Conservation (phyloP, 53 echinoderm and acorn worm species). For the Holothuria scabra region DNA sequence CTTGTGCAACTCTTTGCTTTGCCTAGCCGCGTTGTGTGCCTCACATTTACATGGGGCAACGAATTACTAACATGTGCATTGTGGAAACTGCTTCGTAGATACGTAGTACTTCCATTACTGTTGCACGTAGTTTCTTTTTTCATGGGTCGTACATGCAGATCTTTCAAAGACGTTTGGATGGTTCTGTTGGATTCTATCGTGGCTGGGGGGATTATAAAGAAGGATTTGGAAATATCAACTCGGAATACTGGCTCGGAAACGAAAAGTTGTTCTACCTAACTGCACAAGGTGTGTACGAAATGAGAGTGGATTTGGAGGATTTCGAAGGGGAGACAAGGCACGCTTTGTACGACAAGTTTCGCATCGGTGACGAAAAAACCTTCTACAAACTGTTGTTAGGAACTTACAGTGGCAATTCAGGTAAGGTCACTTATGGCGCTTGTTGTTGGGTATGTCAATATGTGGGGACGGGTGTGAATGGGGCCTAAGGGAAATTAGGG, state of each 20-base stretch:
- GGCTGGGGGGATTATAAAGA: conserved; percentile 64
- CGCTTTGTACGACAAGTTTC: conserved; percentile 72
- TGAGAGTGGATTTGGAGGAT: conserved; percentile 65
- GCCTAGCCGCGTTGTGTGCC: no score
- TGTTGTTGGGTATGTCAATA: no score
- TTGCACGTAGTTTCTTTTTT: no score
- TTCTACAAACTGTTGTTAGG: conserved; percentile 68
- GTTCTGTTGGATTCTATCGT: conserved; percentile 63
- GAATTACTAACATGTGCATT: no score
- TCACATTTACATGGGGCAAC: no score
- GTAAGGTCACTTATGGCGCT: conserved; percentile 9
- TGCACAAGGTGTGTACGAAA: conserved; percentile 56
- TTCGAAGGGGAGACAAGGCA: conserved; percentile 55
- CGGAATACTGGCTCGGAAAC: conserved; percentile 77
- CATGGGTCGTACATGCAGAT: conserved; percentile 41
- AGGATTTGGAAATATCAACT: conserved; percentile 73
- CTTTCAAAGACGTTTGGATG: conserved; percentile 70
- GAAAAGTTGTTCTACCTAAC: conserved; percentile 70
- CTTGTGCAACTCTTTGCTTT: no score
- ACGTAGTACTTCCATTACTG: no score
- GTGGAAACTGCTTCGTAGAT: no score
- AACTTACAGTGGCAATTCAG: conserved; percentile 67
- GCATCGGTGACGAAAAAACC: conserved; percentile 56
- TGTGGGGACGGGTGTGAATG: not conserved
- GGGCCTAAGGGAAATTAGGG: not conserved